Percentiles rank a stretch among this genome's conserved stretches.
Evolutionary conservation across 2,888 invertebrate species (phyloP).

Genomic region (Platycnemis pennipes): DNA sequence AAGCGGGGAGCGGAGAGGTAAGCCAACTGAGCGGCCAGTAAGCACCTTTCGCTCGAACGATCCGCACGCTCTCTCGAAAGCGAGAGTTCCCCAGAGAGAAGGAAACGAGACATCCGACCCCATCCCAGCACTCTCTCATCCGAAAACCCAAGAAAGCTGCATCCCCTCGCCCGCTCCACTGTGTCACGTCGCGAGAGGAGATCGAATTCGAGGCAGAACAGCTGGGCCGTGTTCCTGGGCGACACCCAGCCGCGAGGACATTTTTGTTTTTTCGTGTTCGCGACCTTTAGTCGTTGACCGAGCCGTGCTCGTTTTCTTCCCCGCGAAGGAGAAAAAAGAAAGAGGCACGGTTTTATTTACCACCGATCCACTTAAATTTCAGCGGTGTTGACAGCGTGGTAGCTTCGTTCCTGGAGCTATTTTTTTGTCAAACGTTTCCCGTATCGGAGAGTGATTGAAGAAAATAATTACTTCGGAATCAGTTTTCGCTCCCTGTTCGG

Average conservation of each 20-base stretch:
- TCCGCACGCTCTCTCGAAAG: conserved; percentile 33
- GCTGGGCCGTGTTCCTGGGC: not conserved
- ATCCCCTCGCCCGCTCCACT: not conserved
- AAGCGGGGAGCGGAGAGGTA: conserved; percentile 11
- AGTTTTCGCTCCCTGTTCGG: too few relatives aligned
- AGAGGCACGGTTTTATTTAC: not conserved
- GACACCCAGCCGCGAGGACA: too few relatives aligned
- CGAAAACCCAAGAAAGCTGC: too few relatives aligned
- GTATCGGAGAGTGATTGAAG: too few relatives aligned
- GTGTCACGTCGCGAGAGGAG: not conserved
- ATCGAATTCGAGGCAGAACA: conserved; percentile 38
- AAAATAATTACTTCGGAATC: too few relatives aligned
- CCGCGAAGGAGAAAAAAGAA: not conserved
- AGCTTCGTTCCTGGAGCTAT: too few relatives aligned
- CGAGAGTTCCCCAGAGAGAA: conserved; percentile 48
- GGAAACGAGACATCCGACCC: not conserved
- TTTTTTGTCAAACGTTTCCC: too few relatives aligned
- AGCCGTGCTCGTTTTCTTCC: not conserved
- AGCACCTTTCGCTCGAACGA: conserved; percentile 64
- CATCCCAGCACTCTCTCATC: not conserved
- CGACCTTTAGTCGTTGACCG: not conserved
- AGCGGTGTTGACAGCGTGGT: too few relatives aligned
- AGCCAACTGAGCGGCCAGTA: conserved; percentile 40
- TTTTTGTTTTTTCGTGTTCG: not conserved
- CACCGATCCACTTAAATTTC: too few relatives aligned